Conservation (phyloP, 2,888 invertebrate genomes). For the Athalia rosae region DNA sequence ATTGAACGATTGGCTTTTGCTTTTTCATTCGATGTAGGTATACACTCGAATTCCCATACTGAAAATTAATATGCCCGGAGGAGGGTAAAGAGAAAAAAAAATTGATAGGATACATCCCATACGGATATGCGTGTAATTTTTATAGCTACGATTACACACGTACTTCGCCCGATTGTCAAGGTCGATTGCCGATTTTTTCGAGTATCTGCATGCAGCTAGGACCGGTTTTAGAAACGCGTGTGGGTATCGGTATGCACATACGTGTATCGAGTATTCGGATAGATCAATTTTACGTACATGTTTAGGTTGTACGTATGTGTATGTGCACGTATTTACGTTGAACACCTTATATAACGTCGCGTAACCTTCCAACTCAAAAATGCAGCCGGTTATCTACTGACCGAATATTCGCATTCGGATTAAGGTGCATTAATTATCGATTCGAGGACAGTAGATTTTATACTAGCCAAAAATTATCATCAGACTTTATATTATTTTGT, state of each 20-base stretch:
- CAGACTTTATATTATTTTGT: conserved; percentile 6
- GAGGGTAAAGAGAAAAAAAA: too few relatives aligned
- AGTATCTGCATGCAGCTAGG: conserved; percentile 37
- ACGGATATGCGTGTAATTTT: neutral
- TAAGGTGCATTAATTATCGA: neutral
- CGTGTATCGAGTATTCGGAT: neutral
- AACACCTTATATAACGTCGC: conserved; percentile 28
- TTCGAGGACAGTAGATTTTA: conserved; percentile 5
- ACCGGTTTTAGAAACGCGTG: conserved; percentile 22
- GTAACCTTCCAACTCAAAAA: conserved; percentile 27
- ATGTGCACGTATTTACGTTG: neutral
- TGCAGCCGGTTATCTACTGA: conserved; percentile 16
- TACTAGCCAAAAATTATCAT: neutral
- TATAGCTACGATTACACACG: too few relatives aligned
- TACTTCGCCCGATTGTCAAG: conserved; percentile 42
- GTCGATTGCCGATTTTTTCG: conserved; percentile 39
- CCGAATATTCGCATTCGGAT: neutral
- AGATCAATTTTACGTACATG: conserved; percentile 28
- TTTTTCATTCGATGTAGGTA: neutral
- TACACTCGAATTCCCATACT: too few relatives aligned
- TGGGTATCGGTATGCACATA: neutral
- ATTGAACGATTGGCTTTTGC: conserved; percentile 12
- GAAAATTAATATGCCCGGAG: too few relatives aligned
- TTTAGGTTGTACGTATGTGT: neutral
- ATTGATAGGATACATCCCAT: too few relatives aligned